Base-by-base conservation (phyloP, 2,888 invertebrate species). In the Pegoplata infirma region DNA sequence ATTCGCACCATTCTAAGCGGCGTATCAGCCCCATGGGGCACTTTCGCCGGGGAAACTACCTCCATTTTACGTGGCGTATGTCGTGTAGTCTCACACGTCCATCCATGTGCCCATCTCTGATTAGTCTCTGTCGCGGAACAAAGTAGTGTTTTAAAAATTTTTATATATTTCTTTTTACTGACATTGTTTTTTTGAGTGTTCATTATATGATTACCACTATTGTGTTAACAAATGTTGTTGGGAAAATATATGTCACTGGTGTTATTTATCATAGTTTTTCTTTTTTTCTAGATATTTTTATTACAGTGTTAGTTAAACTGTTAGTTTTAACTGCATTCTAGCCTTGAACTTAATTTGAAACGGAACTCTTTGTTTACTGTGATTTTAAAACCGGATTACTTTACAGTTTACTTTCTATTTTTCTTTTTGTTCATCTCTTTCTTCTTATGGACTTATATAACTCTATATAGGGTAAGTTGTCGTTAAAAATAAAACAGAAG, bases 261-360 rank as follows among this genome's bases (percentile, higher is more conserved):
- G 40, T 74, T 56, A 73, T 46, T 64, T 40, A 59, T 73, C 59
- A 28, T 68, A 12, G 51, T 2, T 23, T 66, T 19, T 25, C 51
- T 59, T 46, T n/a, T n/a, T n/a, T n/a, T n/a, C n/a, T n/a, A 40
- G 25, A 21, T 21, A 28, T 32, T 56, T 19, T 25, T 46, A 14
- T 23, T 71, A 51, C 40, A 28, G 12, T 40, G 12, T 40, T 32
- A 8, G 4, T 40, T 51, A 19, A 55, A n/a, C 40, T 21, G 49
- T 21, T 19, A 17, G 7, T 46, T n/a, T n/a, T 36, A 46, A 23
- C 17, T 47, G 17, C 32, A 71, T 80, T 76, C 72, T 76, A 76
- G 80, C 80, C 80, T 80, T 80, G 80, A 80, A 72, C 80, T 76
- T 68, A 80, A 72, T 80, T 72, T 68, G 64, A 80, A 76, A 58